Base-by-base conservation (phyloP, 2,797 vertebrate species). In the Petrocephalus sullivani region DNA sequence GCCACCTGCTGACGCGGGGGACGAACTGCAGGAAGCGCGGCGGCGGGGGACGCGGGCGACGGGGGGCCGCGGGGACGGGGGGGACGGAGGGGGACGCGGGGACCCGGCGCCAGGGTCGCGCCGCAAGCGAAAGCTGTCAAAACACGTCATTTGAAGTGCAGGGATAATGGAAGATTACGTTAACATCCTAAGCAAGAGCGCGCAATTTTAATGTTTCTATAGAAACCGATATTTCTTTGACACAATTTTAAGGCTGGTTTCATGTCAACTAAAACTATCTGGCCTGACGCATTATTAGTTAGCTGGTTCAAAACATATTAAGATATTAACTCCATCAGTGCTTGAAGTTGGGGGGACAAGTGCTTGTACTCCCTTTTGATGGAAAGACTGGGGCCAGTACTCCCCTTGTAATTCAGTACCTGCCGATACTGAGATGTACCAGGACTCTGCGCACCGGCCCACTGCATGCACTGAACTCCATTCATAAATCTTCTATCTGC, bases 1-100 rank as follows among this genome's bases (percentile, higher is more conserved):
- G 87, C 91, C 91, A 88, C 85, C 91, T 87, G 84, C 3, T 60
- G 89, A 37, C 14, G 2, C n/a, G 90, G 90, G 14, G 88, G 87
- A 14, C 64, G 61, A 64, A 61, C 81, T 82, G 14, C 83, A 57
- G 54, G 23, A 85, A 14, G 21, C 9, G 21, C 28, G 10, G 8
- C 37, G 37, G 19, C 51, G 3, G 51, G 28, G 28, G 28, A 28
- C 28, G 28, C 28, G 28, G 28, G 28, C 0, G 49, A 33, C 12
- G 28, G 4, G 33, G 64, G 1, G 1, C 28, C 28, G 28, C 28
- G 28, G 28, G 28, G 28, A 28, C 28, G 28, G 28, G 28, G 28
- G 1, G 28, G 49, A 9, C 9, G 10, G 5, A 1, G 23, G 61
- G 23, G 61, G 61, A 33, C 12, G 28, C 12, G 33, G 64, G 1